These are phyloP conservation scores for Mystacornis crossleyi DNA, from an alignment of 2,113 vertebrate species.

Conservation along the genomic window DNA sequence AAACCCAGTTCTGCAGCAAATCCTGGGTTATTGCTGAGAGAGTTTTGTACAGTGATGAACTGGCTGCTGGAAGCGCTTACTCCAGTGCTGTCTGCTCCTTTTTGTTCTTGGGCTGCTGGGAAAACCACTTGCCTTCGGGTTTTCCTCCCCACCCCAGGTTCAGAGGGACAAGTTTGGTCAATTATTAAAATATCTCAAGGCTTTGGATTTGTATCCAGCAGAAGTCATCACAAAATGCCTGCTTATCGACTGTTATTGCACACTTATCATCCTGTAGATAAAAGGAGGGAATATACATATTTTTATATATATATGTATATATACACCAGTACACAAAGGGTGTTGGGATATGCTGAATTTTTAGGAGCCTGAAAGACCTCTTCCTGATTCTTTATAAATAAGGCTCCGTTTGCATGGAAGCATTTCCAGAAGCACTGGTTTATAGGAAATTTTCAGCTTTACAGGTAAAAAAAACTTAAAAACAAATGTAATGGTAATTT, in stretches of 20 bases:
- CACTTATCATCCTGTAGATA: neutral
- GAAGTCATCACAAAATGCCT: neutral
- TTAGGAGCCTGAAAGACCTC: neutral
- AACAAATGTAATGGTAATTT: neutral
- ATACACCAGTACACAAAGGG: neutral
- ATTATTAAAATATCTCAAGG: conserved; percentile 7
- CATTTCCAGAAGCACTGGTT: neutral
- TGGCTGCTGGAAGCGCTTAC: neutral
- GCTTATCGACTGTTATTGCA: neutral
- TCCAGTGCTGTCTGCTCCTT: neutral
- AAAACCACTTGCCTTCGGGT: neutral
- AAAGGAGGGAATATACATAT: neutral
- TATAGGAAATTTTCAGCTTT: neutral
- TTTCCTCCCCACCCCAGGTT: neutral
- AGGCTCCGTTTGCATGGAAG: neutral
- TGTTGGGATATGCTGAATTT: neutral
- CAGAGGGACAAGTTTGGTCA: neutral
- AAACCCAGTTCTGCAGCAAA: neutral
- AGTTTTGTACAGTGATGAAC: neutral
- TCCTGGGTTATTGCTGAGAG: neutral
- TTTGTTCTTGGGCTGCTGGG: neutral
- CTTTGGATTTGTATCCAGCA: neutral
- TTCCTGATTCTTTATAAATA: neutral
- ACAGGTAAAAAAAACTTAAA: neutral
- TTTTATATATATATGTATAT: neutral